Evolutionary conservation across 2,888 invertebrate genomes (phyloP), one percentile per base, ranked within the genome.

Genomic region (Galerucella calmariensis): DNA sequence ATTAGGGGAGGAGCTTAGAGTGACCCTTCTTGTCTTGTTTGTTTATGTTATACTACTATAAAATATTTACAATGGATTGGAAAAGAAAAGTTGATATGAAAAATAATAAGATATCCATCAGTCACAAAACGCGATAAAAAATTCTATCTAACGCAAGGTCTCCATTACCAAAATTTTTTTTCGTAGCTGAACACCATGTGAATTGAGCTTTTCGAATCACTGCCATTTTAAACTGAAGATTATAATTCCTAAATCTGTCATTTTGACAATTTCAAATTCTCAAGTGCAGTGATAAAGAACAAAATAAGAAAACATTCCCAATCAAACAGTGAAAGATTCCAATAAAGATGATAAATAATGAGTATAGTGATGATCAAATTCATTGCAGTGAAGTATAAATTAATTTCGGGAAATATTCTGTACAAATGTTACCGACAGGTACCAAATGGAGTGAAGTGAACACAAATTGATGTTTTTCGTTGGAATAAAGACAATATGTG

Each of bases 251-350:
- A 62, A 14, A 62, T 41, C 5, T 62, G 62, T 35, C 62, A 35
- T 6, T 62, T 41, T 35, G 62, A 62, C 62, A 62, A 27, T 62
- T 62, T 12, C 35, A 62, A 62, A 62, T 56, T 56, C 20, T 16
- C 3, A n/a, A 62, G 62, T 27, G 62, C 62, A 35, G 8, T 35
- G 5, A 27, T 62, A 56, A 10, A 56, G 16, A 56, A 56, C 20
- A 35, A 46, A 16, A 63, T 44, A 12, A 35, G 44, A 63, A 63
- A 46, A n/a, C 16, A 16, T 63, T 63, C 14, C 6, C 59, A 62
- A 35, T 62, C 9, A 63, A 63, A 63, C 5, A 20, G 14, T 44
- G 16, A 44, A 16, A 63, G 11, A 10, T 46, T 63, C 44, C 16
- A 44, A 63, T 44, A 14, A 8, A 14, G 16, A 62, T 35, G 62